Base-by-base conservation (phyloP, 2,797 vertebrate genomes). In the Cryptoblepharus egeriae region DNA sequence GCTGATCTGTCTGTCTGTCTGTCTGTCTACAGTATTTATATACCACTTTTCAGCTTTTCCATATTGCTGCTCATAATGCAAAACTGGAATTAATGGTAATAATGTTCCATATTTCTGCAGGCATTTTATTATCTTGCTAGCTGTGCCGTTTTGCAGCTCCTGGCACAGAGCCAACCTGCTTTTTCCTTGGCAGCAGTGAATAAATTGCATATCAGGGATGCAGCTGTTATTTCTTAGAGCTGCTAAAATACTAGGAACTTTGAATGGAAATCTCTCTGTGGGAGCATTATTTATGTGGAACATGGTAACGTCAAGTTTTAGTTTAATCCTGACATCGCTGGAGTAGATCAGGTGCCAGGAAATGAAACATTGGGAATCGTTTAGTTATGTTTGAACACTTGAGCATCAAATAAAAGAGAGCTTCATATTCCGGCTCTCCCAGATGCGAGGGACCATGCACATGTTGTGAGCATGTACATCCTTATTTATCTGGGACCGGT, bases 241-340 rank as follows among this genome's bases (percentile, higher is more conserved):
- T 90, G 69, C 79, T 89, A 86, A 91, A 92, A 92, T 74, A 22
- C 87, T 84, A 91, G 60, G 76, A 90, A 69, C 45, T 0, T 82
- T 93, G 88, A 93, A 93, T 93, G 77, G 85, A 87, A 61, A 72
- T 86, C 90, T 93, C 92, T 92, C 86, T 91, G 84, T 39, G 84
- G 85, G 81, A 88, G 80, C 85, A 84, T 89, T 92, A 89, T 89
- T 93, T 91, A 77, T 42, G 86, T 82, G 28, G 77, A 89, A 90
- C 84, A 75, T 81, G 86, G 84, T 18, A 30, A 78, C 24, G 58
- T 87, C 45, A 0, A 0, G 87, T 82, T 87, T 84, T 63, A 87
- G 75, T 87, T 92, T 89, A 45, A 78, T 90, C 86, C 88, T 91
- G 79, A 37, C 37, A 28, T 75, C 37, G 63, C 57, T 86, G 84